Evolutionary conservation across 2,113 vertebrate species (phyloP).

Genomic region (Neolamprologus toae): DNA sequence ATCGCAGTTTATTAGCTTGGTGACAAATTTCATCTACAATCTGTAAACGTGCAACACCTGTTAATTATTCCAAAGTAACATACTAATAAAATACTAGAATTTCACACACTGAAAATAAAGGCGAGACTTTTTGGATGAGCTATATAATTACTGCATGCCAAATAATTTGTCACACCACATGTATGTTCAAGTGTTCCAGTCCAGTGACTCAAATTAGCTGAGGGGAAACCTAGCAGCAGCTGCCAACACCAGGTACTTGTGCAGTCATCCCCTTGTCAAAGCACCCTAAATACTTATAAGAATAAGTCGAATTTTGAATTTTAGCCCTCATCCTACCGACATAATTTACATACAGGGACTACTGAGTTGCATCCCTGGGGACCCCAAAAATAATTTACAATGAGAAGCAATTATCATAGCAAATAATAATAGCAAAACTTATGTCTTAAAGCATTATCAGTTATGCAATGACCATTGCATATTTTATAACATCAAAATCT

Average conservation of each 20-base stretch:
- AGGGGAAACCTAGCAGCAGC: not conserved
- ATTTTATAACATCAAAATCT: not conserved
- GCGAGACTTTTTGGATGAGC: not conserved
- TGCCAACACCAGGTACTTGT: not conserved
- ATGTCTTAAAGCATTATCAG: not conserved
- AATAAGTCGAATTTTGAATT: not conserved
- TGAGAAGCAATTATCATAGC: not conserved
- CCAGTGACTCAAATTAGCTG: not conserved
- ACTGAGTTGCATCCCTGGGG: not conserved
- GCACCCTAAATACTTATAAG: not conserved
- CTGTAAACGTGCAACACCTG: not conserved
- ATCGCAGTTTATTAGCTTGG: not conserved
- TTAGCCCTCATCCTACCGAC: not conserved
- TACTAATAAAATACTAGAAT: not conserved
- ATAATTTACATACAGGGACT: not conserved
- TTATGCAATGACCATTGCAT: not conserved
- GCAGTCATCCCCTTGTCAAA: not conserved
- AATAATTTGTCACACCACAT: not conserved
- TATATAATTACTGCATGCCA: not conserved
- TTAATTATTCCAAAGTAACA: not conserved
- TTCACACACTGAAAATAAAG: not conserved
- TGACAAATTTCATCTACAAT: not conserved
- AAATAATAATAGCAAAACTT: not conserved
- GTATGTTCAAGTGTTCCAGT: not conserved
- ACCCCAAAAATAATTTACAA: not conserved